Conservation (phyloP, 2,113 vertebrate species). For the Tupaia chinensis region DNA sequence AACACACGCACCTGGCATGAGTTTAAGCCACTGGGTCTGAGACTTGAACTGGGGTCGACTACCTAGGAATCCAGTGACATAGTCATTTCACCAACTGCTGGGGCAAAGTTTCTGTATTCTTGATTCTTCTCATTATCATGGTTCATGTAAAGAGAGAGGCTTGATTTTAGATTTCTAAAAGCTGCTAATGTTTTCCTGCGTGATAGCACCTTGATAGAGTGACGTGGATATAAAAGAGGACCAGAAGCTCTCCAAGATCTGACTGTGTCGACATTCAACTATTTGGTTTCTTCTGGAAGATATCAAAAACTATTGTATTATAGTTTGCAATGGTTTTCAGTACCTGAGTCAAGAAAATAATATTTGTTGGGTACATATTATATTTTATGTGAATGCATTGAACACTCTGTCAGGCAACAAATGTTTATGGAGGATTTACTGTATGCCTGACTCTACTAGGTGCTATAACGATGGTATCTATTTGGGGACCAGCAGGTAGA, state of each 20-base stretch:
- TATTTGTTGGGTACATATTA: background rate
- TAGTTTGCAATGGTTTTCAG: background rate
- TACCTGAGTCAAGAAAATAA: background rate
- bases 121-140: background rate
- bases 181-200: background rate
- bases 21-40: too few relatives aligned
- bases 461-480: background rate
- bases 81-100: too few relatives aligned
- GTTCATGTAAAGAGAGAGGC: background rate
- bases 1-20: too few relatives aligned
- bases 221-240: background rate
- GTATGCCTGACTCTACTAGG: too few relatives aligned
- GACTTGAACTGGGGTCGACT: too few relatives aligned
- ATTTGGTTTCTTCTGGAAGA: background rate
- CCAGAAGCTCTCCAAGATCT: background rate
- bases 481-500: background rate
- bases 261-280: background rate
- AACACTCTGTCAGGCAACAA: background rate
- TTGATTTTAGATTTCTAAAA: slow-evolving; percentile 45
- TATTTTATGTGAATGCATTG: background rate
- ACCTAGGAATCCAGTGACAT: too few relatives aligned
- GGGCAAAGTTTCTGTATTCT: background rate
- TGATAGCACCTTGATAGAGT: background rate
- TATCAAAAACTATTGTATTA: background rate
- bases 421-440: background rate